Base-by-base conservation (phyloP, 2,888 invertebrate genomes). In the Diarsia dahlii region DNA sequence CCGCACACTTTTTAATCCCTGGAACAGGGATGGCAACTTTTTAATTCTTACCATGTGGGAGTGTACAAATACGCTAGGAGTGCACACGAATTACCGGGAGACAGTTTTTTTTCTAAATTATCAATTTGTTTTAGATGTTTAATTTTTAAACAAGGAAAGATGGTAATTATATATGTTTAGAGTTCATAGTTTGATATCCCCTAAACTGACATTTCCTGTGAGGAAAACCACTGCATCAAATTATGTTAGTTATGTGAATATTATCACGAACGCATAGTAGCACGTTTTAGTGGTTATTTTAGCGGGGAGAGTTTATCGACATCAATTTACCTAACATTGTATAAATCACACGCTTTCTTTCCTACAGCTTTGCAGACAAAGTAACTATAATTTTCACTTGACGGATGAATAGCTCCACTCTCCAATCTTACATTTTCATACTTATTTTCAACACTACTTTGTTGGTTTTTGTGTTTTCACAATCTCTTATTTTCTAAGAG, bases 1-100 rank as follows among this genome's bases (percentile, higher is more conserved):
- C 81, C 80, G 84, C 84, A 71, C 80, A 82, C 83, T 89, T 90
- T 91, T 91, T 90, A 91, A 92, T 90, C 90, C 90, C 64, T 85
- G 76, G 73, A 81, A 67, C 82, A 74, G 72, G 69, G 87, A 70
- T 64, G 69, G 71, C 76, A 91, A 92, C 90, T 92, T 92, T 92
- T 92, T 91, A 91, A 93, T 90, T 93, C 87, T 71, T 74, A 80
- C 89, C 82, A 86, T 84, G 83, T 81, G 83, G 80, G 79, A 78
- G 76, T 67, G 68, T 79, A 75, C 68, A 60, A 77, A 76, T 60
- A 68, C 34, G 50, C 18, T 54, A 62, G 28, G 69, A 78, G 80
- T 58, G 45, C 39, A 52, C 54, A 54, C 34, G 4, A 67, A 79
- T 80, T 56, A 70, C 63, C 63, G 10, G 18, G n/a, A 28, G 10